Evolutionary conservation across 2,797 vertebrate species (phyloP).

Genomic region (Ptychadena robeensis): DNA sequence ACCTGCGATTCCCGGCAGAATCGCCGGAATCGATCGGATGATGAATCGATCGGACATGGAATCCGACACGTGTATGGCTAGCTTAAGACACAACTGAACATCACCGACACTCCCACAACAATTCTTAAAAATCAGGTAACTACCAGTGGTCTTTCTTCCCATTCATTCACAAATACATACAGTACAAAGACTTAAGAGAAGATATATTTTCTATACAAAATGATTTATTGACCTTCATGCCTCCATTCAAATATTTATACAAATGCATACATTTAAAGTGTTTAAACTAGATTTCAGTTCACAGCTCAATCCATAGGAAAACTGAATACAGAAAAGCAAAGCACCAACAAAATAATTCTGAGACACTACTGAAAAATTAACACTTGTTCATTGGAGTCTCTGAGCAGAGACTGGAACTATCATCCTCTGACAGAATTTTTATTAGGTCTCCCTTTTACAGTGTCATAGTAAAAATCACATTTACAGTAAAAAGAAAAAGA

Average conservation of each 20-base stretch:
- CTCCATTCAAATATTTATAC: slow-evolving; percentile 99
- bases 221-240: slow-evolving; percentile 99
- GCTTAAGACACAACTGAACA: not conserved
- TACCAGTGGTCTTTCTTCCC: not conserved
- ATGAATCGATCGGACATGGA: too few species aligned
- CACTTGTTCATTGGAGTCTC: slow-evolving; percentile 90
- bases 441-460: slow-evolving; percentile 91
- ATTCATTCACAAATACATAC: not conserved
- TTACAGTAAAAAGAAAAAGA: slow-evolving; percentile 89
- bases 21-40: too few species aligned
- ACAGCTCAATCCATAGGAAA: slow-evolving; percentile 99
- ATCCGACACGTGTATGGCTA: too few species aligned
- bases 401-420: slow-evolving; percentile 88
- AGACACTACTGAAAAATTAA: slow-evolving; percentile 91
- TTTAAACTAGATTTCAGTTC: slow-evolving; percentile 99
- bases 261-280: slow-evolving; percentile 96
- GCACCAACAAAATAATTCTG: slow-evolving; percentile 95
- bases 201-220: slow-evolving; percentile 93
- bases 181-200: not conserved
- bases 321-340: slow-evolving; percentile 91
- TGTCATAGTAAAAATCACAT: slow-evolving; percentile 88
- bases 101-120: not conserved
- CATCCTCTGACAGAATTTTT: slow-evolving; percentile 86
- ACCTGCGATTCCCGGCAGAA: too few species aligned
- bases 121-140: not conserved